Base-by-base conservation (phyloP, 2,888 invertebrate species). In the Margaritifera margaritifera region DNA sequence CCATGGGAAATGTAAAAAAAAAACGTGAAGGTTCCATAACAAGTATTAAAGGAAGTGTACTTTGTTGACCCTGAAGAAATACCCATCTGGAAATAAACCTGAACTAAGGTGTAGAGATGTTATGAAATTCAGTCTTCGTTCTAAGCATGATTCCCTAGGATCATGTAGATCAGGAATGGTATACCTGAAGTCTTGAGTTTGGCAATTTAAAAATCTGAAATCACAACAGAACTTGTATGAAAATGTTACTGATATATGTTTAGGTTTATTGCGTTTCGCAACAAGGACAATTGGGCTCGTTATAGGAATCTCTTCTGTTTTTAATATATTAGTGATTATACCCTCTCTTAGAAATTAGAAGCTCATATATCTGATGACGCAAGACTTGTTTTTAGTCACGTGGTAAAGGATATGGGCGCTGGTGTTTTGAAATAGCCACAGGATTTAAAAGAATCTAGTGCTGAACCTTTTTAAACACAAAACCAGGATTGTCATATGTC, bases 131-230 rank as follows among this genome's bases (percentile, higher is more conserved):
- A 74, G 75, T 24, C 60, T 69, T 27, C 54, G 56, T 55, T 73
- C 71, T n/a, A 71, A 60, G 58, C 75, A 76, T 11, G 77, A 79
- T 62, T 74, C 75, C 8, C 74, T 72, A 4, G 72, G 62, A 61
- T 76, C 69, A 51, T 72, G 74, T 51, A 70, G 56, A 71, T 71
- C 71, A 54, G 68, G 65, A 25, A 71, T 66, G 5, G 65, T 60
- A 62, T 68, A 22, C 58, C 27, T 54, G 31, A 75, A 75, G 55
- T 72, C 70, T 18, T 62, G 54, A 15, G 71, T 71, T 52, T 78
- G 73, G 4, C 68, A 63, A 67, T 77, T 75, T 6, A 75, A 58
- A 31, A 70, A 72, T 19, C 72, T 25, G 51, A 75, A 76, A 70
- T 77, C 72, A 53, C 59, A 62, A 64, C 72, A 77, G 57, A 77